These are phyloP conservation scores for Sinella curviseta DNA, from an alignment of 1,140 invertebrate genomes.

Conservation along the genomic window DNA sequence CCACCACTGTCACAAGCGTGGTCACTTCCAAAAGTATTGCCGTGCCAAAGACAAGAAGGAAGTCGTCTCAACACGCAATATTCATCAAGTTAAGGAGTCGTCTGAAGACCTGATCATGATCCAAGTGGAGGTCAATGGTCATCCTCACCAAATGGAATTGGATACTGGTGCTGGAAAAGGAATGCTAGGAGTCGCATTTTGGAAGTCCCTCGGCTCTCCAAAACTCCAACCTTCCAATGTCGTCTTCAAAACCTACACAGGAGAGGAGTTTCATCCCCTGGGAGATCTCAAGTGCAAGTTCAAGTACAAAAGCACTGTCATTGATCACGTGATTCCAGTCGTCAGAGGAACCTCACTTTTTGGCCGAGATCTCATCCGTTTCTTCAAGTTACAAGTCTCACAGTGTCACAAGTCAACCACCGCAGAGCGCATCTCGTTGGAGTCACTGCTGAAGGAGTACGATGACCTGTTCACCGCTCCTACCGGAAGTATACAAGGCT, in stretches of 20 bases:
- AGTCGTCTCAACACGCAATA: background rate
- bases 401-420: background rate
- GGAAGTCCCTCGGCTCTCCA: background rate
- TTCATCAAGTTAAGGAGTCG: background rate
- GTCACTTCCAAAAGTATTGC: conserved; percentile 25
- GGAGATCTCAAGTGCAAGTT: background rate
- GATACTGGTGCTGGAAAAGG: background rate
- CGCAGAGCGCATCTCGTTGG: background rate
- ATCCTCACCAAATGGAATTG: background rate
- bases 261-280: background rate
- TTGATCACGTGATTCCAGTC: background rate
- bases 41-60: background rate
- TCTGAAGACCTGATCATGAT: background rate
- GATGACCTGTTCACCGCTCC: conserved; percentile 24
- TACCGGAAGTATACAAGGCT: background rate
- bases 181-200: background rate
- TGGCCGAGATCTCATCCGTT: conserved; percentile 7
- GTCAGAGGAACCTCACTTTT: background rate
- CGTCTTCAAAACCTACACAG: background rate
- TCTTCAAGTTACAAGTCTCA: conserved; percentile 7
- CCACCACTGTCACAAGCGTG: background rate
- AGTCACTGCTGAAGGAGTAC: conserved; percentile 13
- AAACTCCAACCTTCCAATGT: background rate
- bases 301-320: background rate
- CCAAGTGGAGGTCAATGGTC: background rate